Evolutionary conservation across 30 jellyfish, hydroid and myxozoan species (phyloP), one percentile per base, ranked within the genome.

Genomic region (Chironex yamaguchii): DNA sequence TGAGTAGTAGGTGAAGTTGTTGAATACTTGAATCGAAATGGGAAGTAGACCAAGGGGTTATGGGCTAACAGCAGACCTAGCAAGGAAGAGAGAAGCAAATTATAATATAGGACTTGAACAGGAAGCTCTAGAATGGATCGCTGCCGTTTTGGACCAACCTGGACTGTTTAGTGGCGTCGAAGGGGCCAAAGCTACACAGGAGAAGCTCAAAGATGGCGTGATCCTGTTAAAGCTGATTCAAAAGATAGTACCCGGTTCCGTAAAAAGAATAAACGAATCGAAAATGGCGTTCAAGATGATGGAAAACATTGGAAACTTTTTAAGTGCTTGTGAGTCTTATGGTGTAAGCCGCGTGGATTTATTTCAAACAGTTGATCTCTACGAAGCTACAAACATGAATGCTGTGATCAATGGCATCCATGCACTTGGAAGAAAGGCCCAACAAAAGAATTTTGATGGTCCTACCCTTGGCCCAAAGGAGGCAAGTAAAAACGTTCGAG

Each of bases 391-490:
- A 34, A 96, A 96, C 58, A 69, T 96, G 32, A 95, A 92, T 12
- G 97, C 82, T 68, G 99, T 96, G 54, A 63, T 96, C 25, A 72
- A 54, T 67, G 97, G 97, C 2, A 54, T 96, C 64, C 77, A 79
- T 21, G 99, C 99, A 2, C 81, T 96, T 30, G 98, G 94, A 35
- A 64, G 99, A 72, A 91, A 80, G 69, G 98, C 97, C 2, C 89
- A 74, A 17, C 3, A 83, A n/a, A 26, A 23, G 6, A 96, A 93
- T 12, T 72, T 28, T 31, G 69, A 75, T 14, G 97, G 98, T 6
- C 99, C 99, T 58, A 9, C 67, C 6, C 91, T 96, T 36, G 99
- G 99, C 14, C 97, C 98, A 33, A 97, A 84, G 62, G 99, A 96
- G 42, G 92, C 99, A 13, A 71, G 91, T 24, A 93, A 90, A 14